A percentile compares a stretch with the other conserved stretches of the same genome.
phyloP scores from a whole-genome alignment of 2,888 invertebrate genomes.

The Ypsolopha sequella region DNA sequence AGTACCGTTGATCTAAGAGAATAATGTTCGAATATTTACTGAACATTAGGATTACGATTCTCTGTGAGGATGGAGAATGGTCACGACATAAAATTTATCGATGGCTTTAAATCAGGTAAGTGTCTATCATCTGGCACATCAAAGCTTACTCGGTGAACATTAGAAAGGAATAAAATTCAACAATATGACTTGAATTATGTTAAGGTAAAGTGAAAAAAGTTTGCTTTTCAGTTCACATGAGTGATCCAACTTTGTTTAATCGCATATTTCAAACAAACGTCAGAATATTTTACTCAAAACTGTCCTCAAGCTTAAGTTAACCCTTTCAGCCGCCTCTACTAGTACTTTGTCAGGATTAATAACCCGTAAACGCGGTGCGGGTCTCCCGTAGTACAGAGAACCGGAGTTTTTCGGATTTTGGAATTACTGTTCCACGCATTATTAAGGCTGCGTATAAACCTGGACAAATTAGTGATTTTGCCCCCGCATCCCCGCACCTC shows the following conservation, averaged over 20 bases:
- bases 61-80: conserved; percentile 6
- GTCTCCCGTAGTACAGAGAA: conserved; percentile 22
- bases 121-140: no score
- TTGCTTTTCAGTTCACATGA: not conserved
- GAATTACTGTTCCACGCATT: conserved; percentile 62
- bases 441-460: no score
- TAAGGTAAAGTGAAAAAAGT: no score
- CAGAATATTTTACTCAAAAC: conserved; percentile 49
- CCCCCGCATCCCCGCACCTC: no score
- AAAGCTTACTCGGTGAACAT: no score
- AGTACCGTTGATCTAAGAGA: conserved; percentile 39
- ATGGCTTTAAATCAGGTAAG: not conserved
- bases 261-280: conserved; percentile 19
- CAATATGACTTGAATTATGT: no score
- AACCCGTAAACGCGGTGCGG: conserved; percentile 48
- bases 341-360: conserved; percentile 65
- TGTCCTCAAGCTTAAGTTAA: conserved; percentile 32
- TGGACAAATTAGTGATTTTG: no score
- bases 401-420: conserved; percentile 54
- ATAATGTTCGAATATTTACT: conserved; percentile 39
- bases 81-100: not conserved
- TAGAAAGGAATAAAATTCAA: no score
- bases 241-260: conserved; percentile 4
- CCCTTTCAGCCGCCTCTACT: conserved; percentile 47
- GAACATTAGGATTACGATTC: conserved; percentile 26